Percentiles rank a stretch among this genome's conserved stretches.
Evolutionary conservation across 2,797 vertebrate species (phyloP).

Genomic region (Tauraco hartlaubi): DNA sequence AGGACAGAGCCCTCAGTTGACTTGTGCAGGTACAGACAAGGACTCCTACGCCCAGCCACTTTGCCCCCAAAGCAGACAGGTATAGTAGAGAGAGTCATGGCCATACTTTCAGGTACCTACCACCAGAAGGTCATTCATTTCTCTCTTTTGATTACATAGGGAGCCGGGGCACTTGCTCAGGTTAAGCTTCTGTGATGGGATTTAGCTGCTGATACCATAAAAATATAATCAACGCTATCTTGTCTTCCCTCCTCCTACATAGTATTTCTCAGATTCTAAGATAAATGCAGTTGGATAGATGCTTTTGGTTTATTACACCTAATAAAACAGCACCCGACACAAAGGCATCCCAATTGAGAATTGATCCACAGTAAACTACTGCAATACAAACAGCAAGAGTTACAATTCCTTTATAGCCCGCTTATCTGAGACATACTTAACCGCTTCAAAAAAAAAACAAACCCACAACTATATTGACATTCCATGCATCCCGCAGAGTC

Average conservation of each 20-base stretch:
- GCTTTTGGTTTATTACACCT: not conserved
- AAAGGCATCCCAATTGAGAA: not conserved
- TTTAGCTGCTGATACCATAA: not conserved
- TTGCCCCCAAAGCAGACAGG: not conserved
- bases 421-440: not conserved
- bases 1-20: not conserved
- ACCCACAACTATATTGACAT: not conserved
- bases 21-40: not conserved
- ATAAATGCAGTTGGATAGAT: not conserved
- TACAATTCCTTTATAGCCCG: not conserved
- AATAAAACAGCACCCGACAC: slow-evolving; percentile 2
- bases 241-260: not conserved
- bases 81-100: not conserved
- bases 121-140: not conserved
- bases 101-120: not conserved
- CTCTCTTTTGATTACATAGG: not conserved
- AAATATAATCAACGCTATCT: not conserved
- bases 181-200: not conserved
- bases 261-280: not conserved
- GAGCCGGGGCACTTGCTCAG: not conserved
- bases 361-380: not conserved
- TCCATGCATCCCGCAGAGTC: not conserved
- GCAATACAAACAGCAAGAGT: not conserved
- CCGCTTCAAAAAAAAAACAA: not conserved
- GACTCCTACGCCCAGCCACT: not conserved